Evolutionary conservation across 2,113 vertebrate species (phyloP).

Genomic region (Oxyruncus cristatus): DNA sequence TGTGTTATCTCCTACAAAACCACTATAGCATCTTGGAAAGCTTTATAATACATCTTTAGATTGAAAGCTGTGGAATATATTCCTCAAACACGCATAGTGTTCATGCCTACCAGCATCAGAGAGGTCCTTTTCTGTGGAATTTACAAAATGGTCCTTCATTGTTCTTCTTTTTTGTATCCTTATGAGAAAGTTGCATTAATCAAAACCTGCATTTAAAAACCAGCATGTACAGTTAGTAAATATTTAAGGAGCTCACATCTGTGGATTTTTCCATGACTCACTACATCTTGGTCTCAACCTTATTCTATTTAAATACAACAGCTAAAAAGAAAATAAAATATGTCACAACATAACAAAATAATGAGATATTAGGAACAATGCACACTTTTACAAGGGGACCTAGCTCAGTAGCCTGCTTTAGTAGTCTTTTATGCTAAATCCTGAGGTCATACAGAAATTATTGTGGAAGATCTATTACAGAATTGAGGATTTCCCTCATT

Average conservation of each 20-base stretch:
- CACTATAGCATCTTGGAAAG: background rate
- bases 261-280: background rate
- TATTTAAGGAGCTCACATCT: background rate
- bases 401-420: background rate
- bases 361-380: background rate
- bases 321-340: background rate
- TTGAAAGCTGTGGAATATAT: background rate
- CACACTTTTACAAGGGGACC: rapidly evolving
- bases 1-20: background rate
- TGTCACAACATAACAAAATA: rapidly evolving
- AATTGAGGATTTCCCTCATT: rapidly evolving
- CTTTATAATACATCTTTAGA: background rate
- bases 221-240: background rate
- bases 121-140: background rate
- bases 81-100: rapidly evolving
- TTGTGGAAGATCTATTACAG: rapidly evolving
- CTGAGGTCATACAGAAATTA: background rate
- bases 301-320: background rate
- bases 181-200: background rate
- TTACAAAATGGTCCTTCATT: background rate
- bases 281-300: background rate
- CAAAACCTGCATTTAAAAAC: background rate
- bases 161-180: background rate
- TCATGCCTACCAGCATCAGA: background rate
- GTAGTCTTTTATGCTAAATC: background rate